A percentile compares a stretch with the other conserved stretches of the same genome.
Evolutionary conservation across 2,797 vertebrate species (phyloP).

Genomic region (Esox masquinongy): DNA sequence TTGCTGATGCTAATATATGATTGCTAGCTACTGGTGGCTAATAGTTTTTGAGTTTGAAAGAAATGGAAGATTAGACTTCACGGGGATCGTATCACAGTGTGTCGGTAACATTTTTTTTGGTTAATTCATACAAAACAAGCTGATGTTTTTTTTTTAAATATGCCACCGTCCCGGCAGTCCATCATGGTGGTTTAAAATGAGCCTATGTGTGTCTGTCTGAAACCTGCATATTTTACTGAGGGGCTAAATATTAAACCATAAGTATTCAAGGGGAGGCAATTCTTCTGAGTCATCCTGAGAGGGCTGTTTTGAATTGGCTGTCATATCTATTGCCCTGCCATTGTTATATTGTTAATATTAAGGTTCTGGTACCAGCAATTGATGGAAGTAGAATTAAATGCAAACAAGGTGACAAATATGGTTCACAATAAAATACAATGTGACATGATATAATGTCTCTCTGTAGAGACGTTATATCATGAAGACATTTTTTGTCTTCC

Average conservation of each 20-base stretch:
- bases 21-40: slow-evolving; percentile 34
- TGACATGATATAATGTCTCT: not conserved
- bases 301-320: not conserved
- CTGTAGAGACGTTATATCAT: not conserved
- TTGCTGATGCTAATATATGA: not conserved
- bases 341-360: not conserved
- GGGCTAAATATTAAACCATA: not conserved
- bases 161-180: not conserved
- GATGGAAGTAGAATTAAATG: not conserved
- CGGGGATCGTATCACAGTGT: too few relatives aligned
- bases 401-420: not conserved
- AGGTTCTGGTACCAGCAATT: not conserved
- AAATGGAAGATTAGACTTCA: not conserved
- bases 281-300: not conserved
- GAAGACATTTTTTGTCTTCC: not conserved
- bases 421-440: not conserved
- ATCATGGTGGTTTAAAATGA: not conserved
- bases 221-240: not conserved
- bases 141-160: not conserved
- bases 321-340: not conserved
- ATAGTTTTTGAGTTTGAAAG: slow-evolving; percentile 35
- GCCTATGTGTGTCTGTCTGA: not conserved
- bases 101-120: not conserved
- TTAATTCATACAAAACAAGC: not conserved
- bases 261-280: not conserved